Evolutionary conservation across 1,140 invertebrate genomes (phyloP), one percentile per base, ranked within the genome.

Genomic region (Ceratosolen fusciceps): DNA sequence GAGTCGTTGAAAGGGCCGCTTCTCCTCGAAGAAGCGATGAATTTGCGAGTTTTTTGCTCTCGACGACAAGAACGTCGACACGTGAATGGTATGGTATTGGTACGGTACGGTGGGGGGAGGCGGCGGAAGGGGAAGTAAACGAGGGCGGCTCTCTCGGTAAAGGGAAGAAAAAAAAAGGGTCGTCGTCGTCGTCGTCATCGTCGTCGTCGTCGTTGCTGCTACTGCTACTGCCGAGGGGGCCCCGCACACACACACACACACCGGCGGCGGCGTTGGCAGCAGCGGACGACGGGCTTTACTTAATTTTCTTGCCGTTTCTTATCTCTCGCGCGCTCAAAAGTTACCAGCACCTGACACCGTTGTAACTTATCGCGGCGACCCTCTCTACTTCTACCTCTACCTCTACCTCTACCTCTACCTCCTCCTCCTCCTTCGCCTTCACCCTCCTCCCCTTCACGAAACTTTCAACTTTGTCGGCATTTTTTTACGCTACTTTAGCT

Each of bases 21-120:
- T n/a, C n/a, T 19, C 56, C 26, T 52, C 26, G 34, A 56, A 73
- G 58, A 72, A 75, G 24, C 78, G 73, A 80, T 80, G 78, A 80
- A 70, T 80, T 75, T 80, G 72, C 78, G 60, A 70, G 49, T 74
- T 80, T 74, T 54, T 70, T 54, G 16, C 43, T 37, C 37, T 1
- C 58, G 29, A 5, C 34, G 60, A 65, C 31, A 65, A n/a, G 60
- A 5, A 62, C 29, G 58, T 31, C 58, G 58, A 62, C 58, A 29
- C n/a, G n/a, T n/a, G n/a, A n/a, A n/a, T n/a, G n/a, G n/a, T n/a
- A n/a, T n/a, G n/a, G n/a, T n/a, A n/a, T n/a, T n/a, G n/a, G n/a
- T n/a, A n/a, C n/a, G n/a, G n/a, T n/a, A n/a, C n/a, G n/a, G n/a
- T n/a, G n/a, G n/a, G n/a, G 29, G 0, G 58, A 1, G 8, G 29